These are phyloP conservation scores for Pachypanchax playfairii DNA, from an alignment of 2,113 vertebrate genomes.

Conservation along the genomic window DNA sequence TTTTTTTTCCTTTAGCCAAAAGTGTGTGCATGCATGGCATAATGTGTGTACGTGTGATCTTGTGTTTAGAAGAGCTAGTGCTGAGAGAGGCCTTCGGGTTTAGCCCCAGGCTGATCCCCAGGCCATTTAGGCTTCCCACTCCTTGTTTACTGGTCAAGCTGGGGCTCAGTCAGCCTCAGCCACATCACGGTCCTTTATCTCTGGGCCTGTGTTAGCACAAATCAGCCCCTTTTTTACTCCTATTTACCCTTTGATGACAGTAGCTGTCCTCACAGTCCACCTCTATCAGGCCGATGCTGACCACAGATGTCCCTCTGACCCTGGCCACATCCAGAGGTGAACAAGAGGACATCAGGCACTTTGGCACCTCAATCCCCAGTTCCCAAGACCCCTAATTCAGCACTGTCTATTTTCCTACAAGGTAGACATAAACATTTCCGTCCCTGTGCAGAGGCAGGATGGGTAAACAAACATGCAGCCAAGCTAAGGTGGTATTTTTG, in stretches of 20 bases:
- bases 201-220: conserved; percentile 75
- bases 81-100: conserved; percentile 85
- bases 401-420: conserved; percentile 69
- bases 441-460: conserved; percentile 38
- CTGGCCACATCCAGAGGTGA: conserved; percentile 64
- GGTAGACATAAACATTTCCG: conserved; percentile 60
- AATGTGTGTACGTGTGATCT: conserved; percentile 52
- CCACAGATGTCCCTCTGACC: conserved; percentile 85
- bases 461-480: conserved; percentile 62
- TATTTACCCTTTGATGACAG: conserved; percentile 89
- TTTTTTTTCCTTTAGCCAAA: conserved; percentile 44
- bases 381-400: conserved; percentile 35
- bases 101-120: conserved; percentile 74
- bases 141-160: conserved; percentile 74
- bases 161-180: conserved; percentile 47
- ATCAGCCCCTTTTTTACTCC: conserved; percentile 75
- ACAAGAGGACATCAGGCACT: conserved; percentile 74
- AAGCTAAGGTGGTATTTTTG: conserved; percentile 57
- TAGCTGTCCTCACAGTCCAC: conserved; percentile 87
- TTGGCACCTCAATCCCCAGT: conserved; percentile 8
- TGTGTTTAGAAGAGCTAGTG: conserved; percentile 64
- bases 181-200: conserved; percentile 84
- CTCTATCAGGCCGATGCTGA: conserved; percentile 72
- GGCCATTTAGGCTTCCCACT: conserved; percentile 55
- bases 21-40: conserved; percentile 58